A percentile compares a stretch with the other conserved stretches of the same genome.
phyloP scores from a whole-genome alignment of 2,888 invertebrate species.

The Stenodema calcarata region DNA sequence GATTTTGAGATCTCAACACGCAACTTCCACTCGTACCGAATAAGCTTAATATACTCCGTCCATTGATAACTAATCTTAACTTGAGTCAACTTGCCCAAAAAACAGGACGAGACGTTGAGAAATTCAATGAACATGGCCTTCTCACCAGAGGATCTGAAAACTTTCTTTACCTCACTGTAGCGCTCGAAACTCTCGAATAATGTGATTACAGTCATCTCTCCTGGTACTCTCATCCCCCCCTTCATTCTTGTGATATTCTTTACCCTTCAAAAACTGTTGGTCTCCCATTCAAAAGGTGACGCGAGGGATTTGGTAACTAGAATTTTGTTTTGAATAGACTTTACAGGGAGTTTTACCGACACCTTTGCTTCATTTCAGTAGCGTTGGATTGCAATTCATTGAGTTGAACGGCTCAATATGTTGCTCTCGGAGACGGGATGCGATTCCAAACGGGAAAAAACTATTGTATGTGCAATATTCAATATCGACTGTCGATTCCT shows the following conservation, averaged over 20 bases:
- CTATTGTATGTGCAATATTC: too few relatives aligned
- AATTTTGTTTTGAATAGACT: not conserved
- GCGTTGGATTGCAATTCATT: too few relatives aligned
- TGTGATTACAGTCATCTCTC: not conserved
- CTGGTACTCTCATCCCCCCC: not conserved
- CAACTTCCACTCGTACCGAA: too few relatives aligned
- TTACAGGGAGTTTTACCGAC: not conserved
- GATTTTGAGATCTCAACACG: too few relatives aligned
- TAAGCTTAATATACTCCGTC: too few relatives aligned
- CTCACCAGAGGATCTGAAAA: not conserved
- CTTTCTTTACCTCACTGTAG: not conserved
- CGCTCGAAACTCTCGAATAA: not conserved
- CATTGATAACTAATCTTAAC: too few relatives aligned
- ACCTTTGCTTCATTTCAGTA: not conserved
- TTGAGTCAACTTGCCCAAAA: not conserved
- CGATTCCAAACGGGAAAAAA: too few relatives aligned
- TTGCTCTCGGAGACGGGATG: too few relatives aligned
- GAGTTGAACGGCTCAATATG: too few relatives aligned
- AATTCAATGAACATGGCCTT: not conserved
- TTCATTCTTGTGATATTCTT: not conserved
- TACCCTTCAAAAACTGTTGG: not conserved
- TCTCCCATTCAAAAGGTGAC: not conserved
- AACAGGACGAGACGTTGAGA: not conserved
- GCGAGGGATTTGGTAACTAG: not conserved
- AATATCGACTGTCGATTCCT: too few relatives aligned